phyloP scores from a whole-genome alignment of 2,797 vertebrate species.

The Gallinago solitaria region DNA sequence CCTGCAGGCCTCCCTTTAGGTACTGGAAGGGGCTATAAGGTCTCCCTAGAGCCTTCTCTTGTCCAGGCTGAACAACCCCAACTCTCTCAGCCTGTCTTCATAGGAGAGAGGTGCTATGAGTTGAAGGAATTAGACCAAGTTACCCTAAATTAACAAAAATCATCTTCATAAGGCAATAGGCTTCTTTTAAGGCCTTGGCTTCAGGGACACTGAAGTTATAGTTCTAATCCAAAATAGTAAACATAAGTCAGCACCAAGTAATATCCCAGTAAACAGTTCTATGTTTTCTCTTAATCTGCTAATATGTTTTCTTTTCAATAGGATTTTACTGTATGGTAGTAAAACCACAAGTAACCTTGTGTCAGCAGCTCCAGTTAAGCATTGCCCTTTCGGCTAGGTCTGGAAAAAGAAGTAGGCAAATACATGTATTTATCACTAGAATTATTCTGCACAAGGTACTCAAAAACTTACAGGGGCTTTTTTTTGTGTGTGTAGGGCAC shows the following conservation, averaged over 20 bases:
- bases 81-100: too few species aligned
- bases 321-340: background rate
- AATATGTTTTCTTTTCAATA: background rate
- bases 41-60: too few species aligned
- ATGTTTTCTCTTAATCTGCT: background rate
- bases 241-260: background rate
- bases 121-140: background rate
- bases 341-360: background rate
- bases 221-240: background rate
- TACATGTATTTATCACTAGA: background rate
- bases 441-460: background rate
- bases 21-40: too few species aligned
- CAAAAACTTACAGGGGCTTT: background rate
- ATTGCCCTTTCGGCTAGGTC: background rate
- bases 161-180: background rate
- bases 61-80: too few species aligned
- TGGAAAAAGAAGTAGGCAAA: background rate
- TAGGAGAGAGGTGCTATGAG: too few species aligned
- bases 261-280: background rate
- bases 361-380: background rate
- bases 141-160: background rate
- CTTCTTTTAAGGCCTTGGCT: background rate
- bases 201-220: background rate
- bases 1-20: too few species aligned
- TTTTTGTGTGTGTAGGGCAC: background rate